Evolutionary conservation across 2,797 vertebrate species (phyloP).

Genomic region (Anomalospiza imberbis): DNA sequence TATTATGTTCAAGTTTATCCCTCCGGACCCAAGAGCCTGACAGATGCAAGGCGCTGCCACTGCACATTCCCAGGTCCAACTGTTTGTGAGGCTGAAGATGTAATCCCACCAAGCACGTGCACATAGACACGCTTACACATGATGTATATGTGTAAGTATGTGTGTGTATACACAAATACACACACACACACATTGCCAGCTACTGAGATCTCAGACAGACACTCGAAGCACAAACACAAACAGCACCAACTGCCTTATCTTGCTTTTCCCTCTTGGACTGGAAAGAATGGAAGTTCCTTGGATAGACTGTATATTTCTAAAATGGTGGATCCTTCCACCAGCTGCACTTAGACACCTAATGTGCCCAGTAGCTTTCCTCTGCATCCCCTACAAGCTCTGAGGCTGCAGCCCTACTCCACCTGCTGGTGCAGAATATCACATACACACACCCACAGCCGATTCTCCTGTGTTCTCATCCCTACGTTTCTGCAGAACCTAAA

Average conservation of each 20-base stretch:
- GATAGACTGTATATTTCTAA: neutral
- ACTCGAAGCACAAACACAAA: neutral
- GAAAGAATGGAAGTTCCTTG: neutral
- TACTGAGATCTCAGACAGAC: neutral
- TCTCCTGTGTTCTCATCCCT: neutral
- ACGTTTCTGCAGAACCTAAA: neutral
- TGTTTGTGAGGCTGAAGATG: neutral
- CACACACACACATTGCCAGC: neutral
- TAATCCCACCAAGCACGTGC: neutral
- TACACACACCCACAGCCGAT: neutral
- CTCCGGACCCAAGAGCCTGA: neutral
- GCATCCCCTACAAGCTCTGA: neutral
- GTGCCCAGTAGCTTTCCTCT: neutral
- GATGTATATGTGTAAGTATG: fast-evolving
- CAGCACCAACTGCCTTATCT: neutral
- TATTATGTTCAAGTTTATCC: neutral
- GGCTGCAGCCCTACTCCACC: neutral
- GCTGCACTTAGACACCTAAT: neutral
- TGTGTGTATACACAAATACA: fast-evolving
- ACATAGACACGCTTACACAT: neutral
- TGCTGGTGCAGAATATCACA: neutral
- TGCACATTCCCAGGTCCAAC: neutral
- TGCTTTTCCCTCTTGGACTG: neutral
- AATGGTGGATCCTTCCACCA: neutral
- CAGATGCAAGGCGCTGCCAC: neutral